These are phyloP conservation scores for Drosophila tani DNA, from an alignment of 1,140 invertebrate species.

Conservation along the genomic window DNA sequence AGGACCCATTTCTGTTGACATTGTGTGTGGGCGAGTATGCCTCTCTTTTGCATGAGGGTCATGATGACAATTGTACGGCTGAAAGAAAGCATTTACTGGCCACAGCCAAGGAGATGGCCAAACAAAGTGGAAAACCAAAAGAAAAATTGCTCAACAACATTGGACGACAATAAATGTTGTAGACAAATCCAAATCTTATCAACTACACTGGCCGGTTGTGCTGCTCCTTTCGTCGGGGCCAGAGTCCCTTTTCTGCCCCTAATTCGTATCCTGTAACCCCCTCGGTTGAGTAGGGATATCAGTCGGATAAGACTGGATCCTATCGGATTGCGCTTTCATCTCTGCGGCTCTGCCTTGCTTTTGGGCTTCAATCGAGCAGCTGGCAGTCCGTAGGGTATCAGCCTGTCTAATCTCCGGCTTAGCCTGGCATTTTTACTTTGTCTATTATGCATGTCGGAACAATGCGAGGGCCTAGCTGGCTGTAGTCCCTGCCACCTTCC, in stretches of 20 bases:
- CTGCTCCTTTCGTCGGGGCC: conserved; percentile 17
- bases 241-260: conserved; percentile 12
- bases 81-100: conserved; percentile 67
- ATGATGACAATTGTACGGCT: conserved; percentile 73
- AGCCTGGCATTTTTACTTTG: conserved; percentile 11
- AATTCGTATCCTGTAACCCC: conserved; percentile 25
- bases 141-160: conserved; percentile 62
- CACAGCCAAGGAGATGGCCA: conserved; percentile 55
- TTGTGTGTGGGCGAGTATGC: conserved; percentile 16
- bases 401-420: conserved; percentile 22
- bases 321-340: conserved; percentile 7
- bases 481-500: background rate
- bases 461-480: conserved; percentile 56
- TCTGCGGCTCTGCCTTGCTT: background rate
- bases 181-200: conserved; percentile 80
- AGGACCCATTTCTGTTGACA: conserved; percentile 44
- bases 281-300: conserved; percentile 28
- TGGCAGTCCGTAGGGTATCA: conserved; percentile 24
- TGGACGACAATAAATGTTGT: conserved; percentile 72
- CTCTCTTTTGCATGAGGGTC: conserved; percentile 62
- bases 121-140: conserved; percentile 75
- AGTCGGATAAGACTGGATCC: conserved; percentile 17
- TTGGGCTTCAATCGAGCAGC: background rate
- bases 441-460: conserved; percentile 64
- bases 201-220: conserved; percentile 55